Evolutionary conservation across 1,140 invertebrate species (phyloP), one percentile per base, ranked within the genome.

Genomic region (Mizuhopecten yessoensis): DNA sequence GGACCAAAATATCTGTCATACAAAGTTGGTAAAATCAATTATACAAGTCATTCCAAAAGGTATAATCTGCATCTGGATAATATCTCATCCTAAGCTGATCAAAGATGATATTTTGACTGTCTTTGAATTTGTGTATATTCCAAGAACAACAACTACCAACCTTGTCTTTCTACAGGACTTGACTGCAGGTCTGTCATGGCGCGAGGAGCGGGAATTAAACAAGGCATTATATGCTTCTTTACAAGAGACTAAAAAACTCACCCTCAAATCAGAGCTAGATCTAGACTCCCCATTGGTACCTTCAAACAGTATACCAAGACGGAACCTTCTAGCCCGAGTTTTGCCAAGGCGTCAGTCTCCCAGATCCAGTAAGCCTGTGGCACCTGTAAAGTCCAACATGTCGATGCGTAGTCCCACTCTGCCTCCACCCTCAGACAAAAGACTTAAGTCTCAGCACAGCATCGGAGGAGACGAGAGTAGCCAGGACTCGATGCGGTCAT

Each of bases 191-290:
- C 88, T 97, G 17, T 95, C 96, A 57, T 96, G 96, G 95, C 94
- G 94, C 90, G 96, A 97, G 92, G 96, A 97, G 90, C 94, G 94
- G 39, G 96, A 97, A 87, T 90, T 97, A 42, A 96, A 96, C 89
- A 96, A 95, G 91, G 96, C 96, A 13, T 90, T 97, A 49, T 97
- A 96, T 93, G 96, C 96, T 23, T 97, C 96, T 0, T 91, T 97
- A 13, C 96, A 96, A 91, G 96, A 97, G 75, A 95, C 90, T 29
- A 93, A 93, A 90, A 34, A 45, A 92, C 29, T 86, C 87, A 33
- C 88, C 15, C 39, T 88, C 7, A 75, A 89, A 33, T 57, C 86
- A 5, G 45, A 57, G 15, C 9, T 29, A 75, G 57, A 75, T 7
- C 9, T n/a, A 75, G 57, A 75, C 5, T 1, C 23, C 23, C 23